These are phyloP conservation scores for Mystacornis crossleyi DNA, from an alignment of 2,113 vertebrate genomes.

Conservation along the genomic window DNA sequence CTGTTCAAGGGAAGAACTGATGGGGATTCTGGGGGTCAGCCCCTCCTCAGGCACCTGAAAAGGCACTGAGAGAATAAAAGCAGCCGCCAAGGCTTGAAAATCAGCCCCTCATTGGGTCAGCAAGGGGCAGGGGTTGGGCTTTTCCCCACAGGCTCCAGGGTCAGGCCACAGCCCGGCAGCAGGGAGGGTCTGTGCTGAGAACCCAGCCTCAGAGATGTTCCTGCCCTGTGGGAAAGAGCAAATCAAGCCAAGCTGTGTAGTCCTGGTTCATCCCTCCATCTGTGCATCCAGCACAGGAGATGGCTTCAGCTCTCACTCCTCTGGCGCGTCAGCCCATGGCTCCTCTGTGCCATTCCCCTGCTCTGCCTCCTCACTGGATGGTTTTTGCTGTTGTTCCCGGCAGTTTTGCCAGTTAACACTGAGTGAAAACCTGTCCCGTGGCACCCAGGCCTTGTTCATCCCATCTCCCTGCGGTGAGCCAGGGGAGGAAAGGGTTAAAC, in stretches of 20 bases:
- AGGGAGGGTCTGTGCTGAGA: background rate
- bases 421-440: background rate
- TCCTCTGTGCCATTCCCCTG: background rate
- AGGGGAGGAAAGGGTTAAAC: background rate
- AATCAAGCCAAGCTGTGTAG: background rate
- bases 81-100: background rate
- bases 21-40: background rate
- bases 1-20: background rate
- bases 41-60: background rate
- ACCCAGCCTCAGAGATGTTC: background rate
- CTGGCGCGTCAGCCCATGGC: background rate
- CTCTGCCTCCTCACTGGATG: background rate
- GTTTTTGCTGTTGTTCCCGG: background rate
- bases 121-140: no score
- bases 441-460: background rate
- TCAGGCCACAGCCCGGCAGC: background rate
- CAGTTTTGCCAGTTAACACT: background rate
- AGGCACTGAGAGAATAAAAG: background rate
- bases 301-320: background rate
- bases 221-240: background rate
- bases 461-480: background rate
- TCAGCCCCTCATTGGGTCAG: background rate
- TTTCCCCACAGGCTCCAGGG: background rate
- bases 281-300: background rate
- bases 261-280: rapidly evolving